A percentile compares a stretch with the other conserved stretches of the same genome.
phyloP scores from a whole-genome alignment of 2,888 invertebrate species.

The Sialis fuliginosa region DNA sequence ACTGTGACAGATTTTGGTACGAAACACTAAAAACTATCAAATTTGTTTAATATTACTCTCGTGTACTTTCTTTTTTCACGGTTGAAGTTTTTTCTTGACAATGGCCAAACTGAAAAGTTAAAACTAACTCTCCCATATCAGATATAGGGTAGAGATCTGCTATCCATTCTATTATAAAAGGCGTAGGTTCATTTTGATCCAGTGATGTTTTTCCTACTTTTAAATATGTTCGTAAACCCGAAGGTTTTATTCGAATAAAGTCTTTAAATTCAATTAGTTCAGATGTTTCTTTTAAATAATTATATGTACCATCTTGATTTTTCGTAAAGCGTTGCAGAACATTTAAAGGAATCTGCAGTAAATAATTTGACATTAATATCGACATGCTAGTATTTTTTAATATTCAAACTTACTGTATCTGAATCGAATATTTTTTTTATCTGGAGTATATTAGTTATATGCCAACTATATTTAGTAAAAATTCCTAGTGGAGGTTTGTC shows the following conservation, averaged over 20 bases:
- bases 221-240: conserved; percentile 40
- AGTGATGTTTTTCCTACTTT: conserved; percentile 35
- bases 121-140: conserved; percentile 50
- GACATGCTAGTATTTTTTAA: not conserved
- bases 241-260: conserved; percentile 31
- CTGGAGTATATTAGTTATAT: conserved; percentile 49
- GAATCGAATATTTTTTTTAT: conserved; percentile 60
- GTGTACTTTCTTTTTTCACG: not conserved
- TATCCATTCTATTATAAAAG: conserved; percentile 59
- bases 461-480: conserved; percentile 52
- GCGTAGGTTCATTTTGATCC: conserved; percentile 33
- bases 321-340: conserved; percentile 44
- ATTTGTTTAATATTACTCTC: not conserved
- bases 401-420: conserved; percentile 27
- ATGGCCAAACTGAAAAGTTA: conserved; percentile 54
- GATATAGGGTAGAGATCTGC: conserved; percentile 50
- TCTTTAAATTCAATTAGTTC: conserved; percentile 19
- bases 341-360: conserved; percentile 36
- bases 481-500: conserved; percentile 45
- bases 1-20: too few relatives aligned
- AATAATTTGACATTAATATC: not conserved
- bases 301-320: conserved; percentile 38
- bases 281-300: conserved; percentile 13
- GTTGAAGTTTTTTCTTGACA: not conserved
- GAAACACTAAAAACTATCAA: too few relatives aligned